Conservation (phyloP, 1,140 invertebrate genomes). For the Drusus annulatus region DNA sequence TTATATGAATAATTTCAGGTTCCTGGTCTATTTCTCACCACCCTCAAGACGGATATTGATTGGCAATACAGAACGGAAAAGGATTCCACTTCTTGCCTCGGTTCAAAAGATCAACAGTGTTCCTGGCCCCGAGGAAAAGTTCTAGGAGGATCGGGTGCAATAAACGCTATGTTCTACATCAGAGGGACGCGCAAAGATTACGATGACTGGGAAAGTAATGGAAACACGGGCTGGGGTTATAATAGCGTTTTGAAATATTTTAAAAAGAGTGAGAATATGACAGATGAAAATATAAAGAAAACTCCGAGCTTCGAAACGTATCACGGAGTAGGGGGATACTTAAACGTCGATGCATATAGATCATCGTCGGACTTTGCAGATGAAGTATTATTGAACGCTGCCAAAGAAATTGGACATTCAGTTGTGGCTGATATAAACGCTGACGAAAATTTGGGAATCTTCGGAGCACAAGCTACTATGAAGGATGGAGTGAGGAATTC, state of each 20-base stretch:
- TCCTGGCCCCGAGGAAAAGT: conserved; percentile 66
- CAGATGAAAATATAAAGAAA: conserved; percentile 19
- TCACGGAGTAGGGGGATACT: conserved; percentile 74
- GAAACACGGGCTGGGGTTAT: conserved; percentile 74
- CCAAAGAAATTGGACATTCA: conserved; percentile 79
- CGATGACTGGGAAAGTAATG: conserved; percentile 73
- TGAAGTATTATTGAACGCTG: conserved; percentile 70
- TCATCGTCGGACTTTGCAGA: conserved; percentile 62
- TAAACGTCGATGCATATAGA: conserved; percentile 74
- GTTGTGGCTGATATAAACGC: conserved; percentile 72
- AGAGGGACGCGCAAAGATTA: conserved; percentile 74
- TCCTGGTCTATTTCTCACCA: conserved; percentile 14
- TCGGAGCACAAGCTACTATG: conserved; percentile 61
- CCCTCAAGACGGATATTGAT: conserved; percentile 63
- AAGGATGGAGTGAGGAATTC: conserved; percentile 68
- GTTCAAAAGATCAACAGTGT: conserved; percentile 62
- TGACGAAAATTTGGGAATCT: conserved; percentile 66
- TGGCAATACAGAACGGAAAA: conserved; percentile 73
- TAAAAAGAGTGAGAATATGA: conserved; percentile 64
- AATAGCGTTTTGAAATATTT: conserved; percentile 71
- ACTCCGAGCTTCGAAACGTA: no score
- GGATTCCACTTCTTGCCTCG: conserved; percentile 65
- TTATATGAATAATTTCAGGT: conserved; percentile 26
- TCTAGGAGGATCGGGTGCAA: conserved; percentile 70
- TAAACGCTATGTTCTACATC: conserved; percentile 77